Evolutionary conservation across 1,140 invertebrate genomes (phyloP).

Genomic region (Zaprionus tsacasi): DNA sequence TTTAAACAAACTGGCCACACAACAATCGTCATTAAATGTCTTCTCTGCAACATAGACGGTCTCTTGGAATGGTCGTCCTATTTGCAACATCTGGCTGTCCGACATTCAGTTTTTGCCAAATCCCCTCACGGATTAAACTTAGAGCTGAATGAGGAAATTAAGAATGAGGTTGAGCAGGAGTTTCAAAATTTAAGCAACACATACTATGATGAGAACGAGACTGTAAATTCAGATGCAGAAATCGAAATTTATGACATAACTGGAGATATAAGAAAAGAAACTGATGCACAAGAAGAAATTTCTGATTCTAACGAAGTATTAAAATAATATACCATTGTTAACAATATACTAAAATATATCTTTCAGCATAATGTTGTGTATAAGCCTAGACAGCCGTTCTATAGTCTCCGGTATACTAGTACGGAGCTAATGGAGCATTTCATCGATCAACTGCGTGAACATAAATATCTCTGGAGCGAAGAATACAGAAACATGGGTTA

Average conservation of each 20-base stretch:
- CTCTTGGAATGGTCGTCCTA: conserved; percentile 29
- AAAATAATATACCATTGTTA: background rate
- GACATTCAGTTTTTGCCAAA: background rate
- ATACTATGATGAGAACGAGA: background rate
- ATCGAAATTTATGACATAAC: background rate
- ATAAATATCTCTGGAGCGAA: conserved; percentile 31
- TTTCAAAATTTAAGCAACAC: conserved; percentile 15
- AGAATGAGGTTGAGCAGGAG: conserved; percentile 42
- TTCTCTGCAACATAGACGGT: conserved; percentile 27
- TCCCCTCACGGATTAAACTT: background rate
- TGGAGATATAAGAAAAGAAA: conserved; percentile 3
- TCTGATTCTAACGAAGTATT: background rate
- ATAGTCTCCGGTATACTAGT: conserved; percentile 29
- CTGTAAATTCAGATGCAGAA: background rate
- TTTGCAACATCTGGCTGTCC: conserved; percentile 13
- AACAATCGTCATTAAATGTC: conserved; percentile 45
- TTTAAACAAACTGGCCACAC: conserved; percentile 21
- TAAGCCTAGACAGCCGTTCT: conserved; percentile 38
- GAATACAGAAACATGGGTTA: conserved; percentile 20
- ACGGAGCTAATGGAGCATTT: conserved; percentile 35
- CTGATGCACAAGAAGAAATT: conserved; percentile 12
- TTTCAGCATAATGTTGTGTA: conserved; percentile 18
- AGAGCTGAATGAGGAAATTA: conserved; percentile 36
- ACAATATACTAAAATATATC: conserved; percentile 3
- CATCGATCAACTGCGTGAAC: conserved; percentile 31